Base-by-base conservation (phyloP, 92 coral and sea anemone genomes). In the Diadumene lineata region DNA sequence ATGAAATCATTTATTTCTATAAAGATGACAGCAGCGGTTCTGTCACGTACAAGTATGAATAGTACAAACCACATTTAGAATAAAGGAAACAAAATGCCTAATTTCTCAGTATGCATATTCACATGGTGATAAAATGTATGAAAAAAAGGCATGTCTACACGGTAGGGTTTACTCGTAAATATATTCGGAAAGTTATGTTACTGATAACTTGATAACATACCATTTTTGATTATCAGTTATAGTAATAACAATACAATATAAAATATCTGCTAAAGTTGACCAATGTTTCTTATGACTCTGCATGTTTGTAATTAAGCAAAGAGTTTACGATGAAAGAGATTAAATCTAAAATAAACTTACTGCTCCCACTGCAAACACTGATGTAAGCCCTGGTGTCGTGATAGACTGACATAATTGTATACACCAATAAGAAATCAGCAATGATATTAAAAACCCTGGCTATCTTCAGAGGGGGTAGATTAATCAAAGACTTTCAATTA, bases 391-490 rank as follows among this genome's bases (percentile, higher is more conserved):
- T 15, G 19, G n/a, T 53, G 58, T 53, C 58, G 4, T 53, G 19
- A 2, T 15, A 53, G 58, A 53, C 21, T 53, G 58, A 53, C 58
- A 53, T 15, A 53, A 23, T 23, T 23, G 4, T 13, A 3, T 53
- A 23, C 58, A 53, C 58, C 58, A 53, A 53, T 53, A 53, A 21
- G 24, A 2, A 21, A 53, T 23, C 19, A 53, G 21, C 58, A 9
- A 3, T 13, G 58, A 53, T 53, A 53, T 53, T 53, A 53, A 53
- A 53, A 15, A 53, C 24, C 2, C 58, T 53, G 24, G 58, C 19
- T 21, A 53, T 21, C 58, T 21, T 53, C 58, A 53, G 58, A 53
- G 58, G 58, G 58, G 58, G 58, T 53, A 15, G 58, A 53, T 53
- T 16, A 53, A 53, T 53, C 58, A 53, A 53, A 53, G 58, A 8